These are phyloP conservation scores for Drosophila villosipedis DNA, from an alignment of 2,888 invertebrate genomes.

Conservation along the genomic window DNA sequence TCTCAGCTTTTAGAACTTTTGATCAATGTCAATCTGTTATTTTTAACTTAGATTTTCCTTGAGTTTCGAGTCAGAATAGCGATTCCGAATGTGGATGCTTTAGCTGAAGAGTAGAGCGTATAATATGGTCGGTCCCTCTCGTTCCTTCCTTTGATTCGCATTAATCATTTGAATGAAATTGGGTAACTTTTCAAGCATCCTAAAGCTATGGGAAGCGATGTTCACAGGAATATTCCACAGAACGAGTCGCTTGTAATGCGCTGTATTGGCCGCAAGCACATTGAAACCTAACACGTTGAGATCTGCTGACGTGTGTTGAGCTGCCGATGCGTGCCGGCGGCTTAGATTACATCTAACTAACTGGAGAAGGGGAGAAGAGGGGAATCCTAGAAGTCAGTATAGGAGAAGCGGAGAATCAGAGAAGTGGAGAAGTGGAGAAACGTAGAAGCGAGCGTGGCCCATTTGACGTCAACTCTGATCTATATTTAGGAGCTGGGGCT, in stretches of 20 bases:
- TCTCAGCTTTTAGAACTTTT: not conserved
- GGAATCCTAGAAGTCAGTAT: not conserved
- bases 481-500: slow-evolving; percentile 40
- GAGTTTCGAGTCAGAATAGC: not conserved
- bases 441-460: not conserved
- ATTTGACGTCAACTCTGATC: slow-evolving; percentile 38
- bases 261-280: not conserved
- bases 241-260: not conserved
- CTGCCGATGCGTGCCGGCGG: slow-evolving; percentile 52
- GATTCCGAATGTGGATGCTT: no score
- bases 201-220: not conserved
- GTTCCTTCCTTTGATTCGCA: not conserved
- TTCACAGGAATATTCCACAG: not conserved
- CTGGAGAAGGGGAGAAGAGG: not conserved
- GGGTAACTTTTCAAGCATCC: not conserved
- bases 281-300: slow-evolving; percentile 2
- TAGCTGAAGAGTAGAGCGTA: not conserved
- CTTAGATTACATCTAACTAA: slow-evolving; percentile 55
- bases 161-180: not conserved
- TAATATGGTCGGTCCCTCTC: not conserved
- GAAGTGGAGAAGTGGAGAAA: not conserved
- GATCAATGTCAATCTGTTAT: not conserved
- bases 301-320: slow-evolving; percentile 29
- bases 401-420: not conserved
- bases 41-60: not conserved